Base-by-base conservation (phyloP, 2,113 vertebrate genomes). In the Hippocampus barbouri region DNA sequence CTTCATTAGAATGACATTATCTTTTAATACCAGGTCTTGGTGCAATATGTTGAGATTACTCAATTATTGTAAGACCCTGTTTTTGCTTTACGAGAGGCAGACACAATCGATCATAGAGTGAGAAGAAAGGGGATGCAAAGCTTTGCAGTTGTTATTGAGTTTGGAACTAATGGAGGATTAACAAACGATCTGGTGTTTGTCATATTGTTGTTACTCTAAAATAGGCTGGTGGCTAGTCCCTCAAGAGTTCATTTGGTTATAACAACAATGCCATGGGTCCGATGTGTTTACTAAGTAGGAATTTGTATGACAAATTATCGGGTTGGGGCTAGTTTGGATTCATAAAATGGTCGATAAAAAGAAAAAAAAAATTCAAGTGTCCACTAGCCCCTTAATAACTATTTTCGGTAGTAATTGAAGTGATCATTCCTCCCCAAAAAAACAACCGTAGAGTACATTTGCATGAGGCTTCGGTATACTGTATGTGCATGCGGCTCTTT, bases 1-100 rank as follows among this genome's bases (percentile, higher is more conserved):
- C 75, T 83, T 78, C 75, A 75, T 72, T 78, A 74, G 69, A 78
- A 79, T 74, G n/a, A n/a, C 21, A 63, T 81, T 66, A 84, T 84
- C 75, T 75, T 74, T 79, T 81, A 87, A 84, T 84, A 73, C 79
- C 71, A 79, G 54, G 78, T 83, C 82, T 81, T 72, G 57, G 47
- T 70, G 68, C 82, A 79, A 87, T 86, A 87, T 87, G 73, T 10
- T 80, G 40, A 79, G 71, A 81, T 86, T 71, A 84, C 81, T 82
- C 61, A 88, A 82, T 89, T 83, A 83, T 30, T 72, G 59, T 41
- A 69, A 79, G 68, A 79, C 70, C 77, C 69, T 71, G 54, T 70
- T 47, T 71, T 71, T 43, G 53, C 34, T 18, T 69, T 70, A 67
- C 77, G 70, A 56, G 68, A 27, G 23, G 41, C 38, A 69, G 8